phyloP scores from a whole-genome alignment of 2,888 invertebrate genomes.

The Cerceris rybyensis region DNA sequence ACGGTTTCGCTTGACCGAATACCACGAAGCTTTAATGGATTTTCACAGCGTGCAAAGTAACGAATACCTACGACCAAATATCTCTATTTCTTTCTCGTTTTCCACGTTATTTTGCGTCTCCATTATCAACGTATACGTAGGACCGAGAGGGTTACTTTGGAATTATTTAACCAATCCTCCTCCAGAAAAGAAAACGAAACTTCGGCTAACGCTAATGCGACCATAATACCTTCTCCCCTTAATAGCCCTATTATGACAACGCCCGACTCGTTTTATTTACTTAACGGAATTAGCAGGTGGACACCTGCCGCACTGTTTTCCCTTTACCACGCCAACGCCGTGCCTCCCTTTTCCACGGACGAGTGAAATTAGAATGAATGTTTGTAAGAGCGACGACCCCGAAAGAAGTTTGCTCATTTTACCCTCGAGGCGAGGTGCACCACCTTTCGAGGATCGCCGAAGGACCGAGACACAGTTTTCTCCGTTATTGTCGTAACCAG shows the following conservation, averaged over 20 bases:
- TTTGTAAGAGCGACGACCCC: constrained; percentile 59
- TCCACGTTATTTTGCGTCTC: too few relatives aligned
- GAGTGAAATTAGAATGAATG: constrained; percentile 65
- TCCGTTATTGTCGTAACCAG: constrained; percentile 56
- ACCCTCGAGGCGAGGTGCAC: constrained; percentile 15
- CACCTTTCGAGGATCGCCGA: constrained; percentile 29
- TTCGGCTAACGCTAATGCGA: not conserved
- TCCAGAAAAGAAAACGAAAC: not conserved
- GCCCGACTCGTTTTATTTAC: constrained; percentile 50
- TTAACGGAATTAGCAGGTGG: constrained; percentile 62
- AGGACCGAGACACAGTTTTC: constrained; percentile 48
- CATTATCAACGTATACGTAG: too few relatives aligned
- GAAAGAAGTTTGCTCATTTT: constrained; percentile 44
- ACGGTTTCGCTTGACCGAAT: constrained; percentile 16
- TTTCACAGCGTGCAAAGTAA: too few relatives aligned
- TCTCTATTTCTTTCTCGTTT: too few relatives aligned
- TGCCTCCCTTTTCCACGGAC: constrained; percentile 28
- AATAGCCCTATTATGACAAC: constrained; percentile 46
- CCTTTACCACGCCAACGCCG: constrained; percentile 15
- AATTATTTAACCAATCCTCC: too few relatives aligned
- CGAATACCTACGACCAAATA: too few relatives aligned
- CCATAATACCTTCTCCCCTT: constrained; percentile 7
- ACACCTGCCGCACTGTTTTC: constrained; percentile 50
- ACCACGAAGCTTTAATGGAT: constrained; percentile 20
- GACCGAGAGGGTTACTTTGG: too few relatives aligned